A percentile compares a stretch with the other conserved stretches of the same genome.
Evolutionary conservation across 2,888 invertebrate species (phyloP).

Genomic region (Oligia latruncula): DNA sequence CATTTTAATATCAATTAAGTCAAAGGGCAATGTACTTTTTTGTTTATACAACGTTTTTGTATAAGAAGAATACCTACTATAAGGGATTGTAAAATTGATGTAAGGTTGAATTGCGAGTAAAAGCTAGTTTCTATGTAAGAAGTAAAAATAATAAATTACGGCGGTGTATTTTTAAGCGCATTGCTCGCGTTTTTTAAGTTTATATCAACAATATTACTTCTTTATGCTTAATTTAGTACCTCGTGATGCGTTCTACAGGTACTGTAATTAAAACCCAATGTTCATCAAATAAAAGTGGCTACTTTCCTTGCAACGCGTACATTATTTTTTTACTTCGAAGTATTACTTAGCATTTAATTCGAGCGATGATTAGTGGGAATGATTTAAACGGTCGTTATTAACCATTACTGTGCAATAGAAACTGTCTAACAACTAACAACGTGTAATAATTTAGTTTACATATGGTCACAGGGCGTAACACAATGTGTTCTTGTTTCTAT

Average conservation of each 20-base stretch:
- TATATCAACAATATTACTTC: conserved; percentile 45
- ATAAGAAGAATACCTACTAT: not conserved
- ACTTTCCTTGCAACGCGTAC: conserved; percentile 53
- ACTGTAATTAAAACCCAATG: conserved; percentile 57
- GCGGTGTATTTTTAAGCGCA: conserved; percentile 23
- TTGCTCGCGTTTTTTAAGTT: conserved; percentile 32
- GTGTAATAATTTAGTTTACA: conserved; percentile 73
- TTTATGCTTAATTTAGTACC: conserved; percentile 55
- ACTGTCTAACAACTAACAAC: conserved; percentile 62
- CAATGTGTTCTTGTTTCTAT: conserved; percentile 70
- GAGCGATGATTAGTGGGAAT: conserved; percentile 60
- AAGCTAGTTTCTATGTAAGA: not conserved
- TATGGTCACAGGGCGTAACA: conserved; percentile 76
- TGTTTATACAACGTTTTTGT: not conserved
- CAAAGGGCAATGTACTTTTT: not conserved
- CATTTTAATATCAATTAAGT: not conserved
- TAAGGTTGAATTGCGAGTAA: not conserved
- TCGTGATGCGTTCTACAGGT: conserved; percentile 47
- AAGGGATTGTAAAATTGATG: not conserved
- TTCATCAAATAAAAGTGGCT: conserved; percentile 52
- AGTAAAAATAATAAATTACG: conserved; percentile 23
- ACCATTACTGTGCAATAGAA: conserved; percentile 66
- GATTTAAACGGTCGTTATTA: conserved; percentile 64
- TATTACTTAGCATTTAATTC: conserved; percentile 60
- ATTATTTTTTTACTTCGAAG: conserved; percentile 49